Base-by-base conservation (phyloP, 2,888 invertebrate species). In the Archaeoteleia sp. region DNA sequence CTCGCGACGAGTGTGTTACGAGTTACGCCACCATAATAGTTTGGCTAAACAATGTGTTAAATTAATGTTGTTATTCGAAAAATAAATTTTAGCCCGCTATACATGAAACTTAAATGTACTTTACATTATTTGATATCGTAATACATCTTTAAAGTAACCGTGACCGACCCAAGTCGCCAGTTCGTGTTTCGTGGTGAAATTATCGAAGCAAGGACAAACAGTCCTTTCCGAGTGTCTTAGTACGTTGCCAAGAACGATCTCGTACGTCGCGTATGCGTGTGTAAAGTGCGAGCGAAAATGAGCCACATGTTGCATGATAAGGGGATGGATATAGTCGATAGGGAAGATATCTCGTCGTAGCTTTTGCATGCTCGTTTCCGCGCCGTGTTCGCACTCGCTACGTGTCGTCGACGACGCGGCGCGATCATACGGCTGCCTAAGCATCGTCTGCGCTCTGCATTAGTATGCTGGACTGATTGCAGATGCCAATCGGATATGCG, bases 271-370 rank as follows among this genome's bases (percentile, higher is more conserved):
- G 30, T 37, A 55, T 62, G 55, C 55, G 55, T 48, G 42, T 45
- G 39, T 23, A 27, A 48, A 42, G 45, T 49, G 49, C 54, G 49
- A 63, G 49, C 15, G 63, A 48, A 55, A 63, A 55, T 55, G 55
- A 55, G 55, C 63, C 55, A 63, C 54, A 42, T 62, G 62, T 62
- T 62, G 62, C 62, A 48, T 10, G 27, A 34, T 54, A 62, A 62
- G 46, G 15, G 37, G 13, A 14, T 8, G 5, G 46, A 43, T 43
- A 46, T 12, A 20, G 25, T 12, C 23, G 39, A 43, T 46, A 53
- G 15, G 45, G 54, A 62, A 40, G 40, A 48, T 32, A 23, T 27
- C 39, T 17, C n/a, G 14, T 37, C 20, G 15, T 37, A 5, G 37
- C 20, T 13, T 40, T 35, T 46, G 60, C 35, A 51, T 35, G 43